Evolutionary conservation across 2,113 vertebrate species (phyloP), one percentile per base, ranked within the genome.

Genomic region (Apus apus): DNA sequence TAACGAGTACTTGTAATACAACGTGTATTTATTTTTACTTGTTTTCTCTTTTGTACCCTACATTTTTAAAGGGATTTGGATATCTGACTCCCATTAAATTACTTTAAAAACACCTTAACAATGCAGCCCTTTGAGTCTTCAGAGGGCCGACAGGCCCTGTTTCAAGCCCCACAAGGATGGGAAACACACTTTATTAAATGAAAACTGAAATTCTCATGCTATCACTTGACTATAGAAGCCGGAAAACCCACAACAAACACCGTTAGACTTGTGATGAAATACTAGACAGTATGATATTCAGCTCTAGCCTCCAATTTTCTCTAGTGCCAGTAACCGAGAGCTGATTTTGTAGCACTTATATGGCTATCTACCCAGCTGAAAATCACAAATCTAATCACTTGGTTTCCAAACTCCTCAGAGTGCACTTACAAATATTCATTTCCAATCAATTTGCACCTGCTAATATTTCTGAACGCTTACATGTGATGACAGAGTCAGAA

Each of bases 381-480:
- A 93, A 93, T 96, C 85, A 93, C 94, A 95, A 91, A 95, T 83
- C 91, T 85, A 89, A 91, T 83, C 86, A 46, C 50, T 66, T 64
- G 48, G n/a, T 81, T 93, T 75, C 76, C 83, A 75, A 93, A 95
- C 58, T 92, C 93, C 90, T 92, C 72, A 27, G 83, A 91, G 68
- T 75, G 66, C 76, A 72, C 86, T 87, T 90, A 75, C 73, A 92
- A 95, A 96, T 93, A 96, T 82, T 96, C 12, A 78, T 95, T 93
- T 90, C 90, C 90, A 90, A 92, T 94, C 92, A 92, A 73, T 95
- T 96, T 95, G 87, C 57, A 84, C 94, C 80, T 94, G 90, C 80
- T 96, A 95, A 96, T 97, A 97, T 95, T 90, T 94, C 76, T 72
- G 66, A 87, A 75, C 0, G 14, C 80, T 93, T 64, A 65, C 40